Evolutionary conservation across 2,888 invertebrate genomes (phyloP).

Genomic region (Drosophila suboccidentalis): DNA sequence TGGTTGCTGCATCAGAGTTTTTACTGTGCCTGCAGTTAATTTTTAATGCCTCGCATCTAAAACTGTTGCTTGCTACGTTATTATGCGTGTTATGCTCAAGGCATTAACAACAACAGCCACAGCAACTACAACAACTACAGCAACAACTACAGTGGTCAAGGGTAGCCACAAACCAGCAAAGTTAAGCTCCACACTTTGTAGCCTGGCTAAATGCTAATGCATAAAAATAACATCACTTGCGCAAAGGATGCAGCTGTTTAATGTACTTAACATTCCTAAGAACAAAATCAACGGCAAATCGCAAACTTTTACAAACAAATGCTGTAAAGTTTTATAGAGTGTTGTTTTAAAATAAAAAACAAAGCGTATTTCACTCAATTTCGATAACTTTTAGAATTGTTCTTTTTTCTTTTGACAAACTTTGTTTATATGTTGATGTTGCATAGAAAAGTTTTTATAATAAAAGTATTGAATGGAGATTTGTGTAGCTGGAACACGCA

Average conservation of each 20-base stretch:
- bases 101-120: conserved; percentile 40
- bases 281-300: conserved; percentile 6
- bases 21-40: conserved; percentile 69
- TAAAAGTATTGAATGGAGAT: conserved; percentile 27
- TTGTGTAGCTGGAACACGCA: conserved; percentile 33
- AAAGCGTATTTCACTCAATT: conserved; percentile 11
- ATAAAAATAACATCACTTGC: conserved; percentile 51
- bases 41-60: conserved; percentile 73
- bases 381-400: conserved; percentile 8
- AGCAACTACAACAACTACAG: conserved; percentile 20
- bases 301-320: conserved; percentile 1
- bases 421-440: conserved; percentile 19
- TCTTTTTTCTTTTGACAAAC: not conserved
- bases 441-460: conserved; percentile 33
- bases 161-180: conserved; percentile 25
- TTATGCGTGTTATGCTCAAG: conserved; percentile 70
- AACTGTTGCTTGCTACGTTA: conserved; percentile 72
- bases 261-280: conserved; percentile 16
- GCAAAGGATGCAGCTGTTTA: conserved; percentile 14
- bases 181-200: conserved; percentile 56
- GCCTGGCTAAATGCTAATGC: conserved; percentile 58
- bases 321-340: conserved; percentile 1
- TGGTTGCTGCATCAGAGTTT: conserved; percentile 48
- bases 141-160: conserved; percentile 44
- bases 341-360: conserved; percentile 1